phyloP scores from a whole-genome alignment of 2,797 vertebrate species.

The Sebastes elongatus region DNA sequence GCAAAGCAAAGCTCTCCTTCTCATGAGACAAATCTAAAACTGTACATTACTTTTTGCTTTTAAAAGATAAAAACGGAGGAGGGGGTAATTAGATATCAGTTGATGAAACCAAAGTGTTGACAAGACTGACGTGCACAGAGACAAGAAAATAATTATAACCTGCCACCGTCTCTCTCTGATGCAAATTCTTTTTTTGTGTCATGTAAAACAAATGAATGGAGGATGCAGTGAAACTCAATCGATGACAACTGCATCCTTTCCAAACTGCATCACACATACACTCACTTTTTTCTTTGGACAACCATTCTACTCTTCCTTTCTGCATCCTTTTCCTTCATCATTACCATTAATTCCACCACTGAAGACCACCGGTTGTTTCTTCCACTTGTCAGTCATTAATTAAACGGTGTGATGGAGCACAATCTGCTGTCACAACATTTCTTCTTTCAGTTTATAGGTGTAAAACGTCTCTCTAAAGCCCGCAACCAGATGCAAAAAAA shows the following conservation, averaged over 20 bases:
- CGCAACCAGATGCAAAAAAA: too few species aligned
- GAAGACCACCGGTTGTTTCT: background rate
- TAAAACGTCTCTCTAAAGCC: too few species aligned
- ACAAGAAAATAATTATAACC: conserved; percentile 13
- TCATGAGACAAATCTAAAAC: background rate
- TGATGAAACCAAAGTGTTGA: background rate
- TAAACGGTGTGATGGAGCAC: background rate
- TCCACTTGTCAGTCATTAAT: background rate
- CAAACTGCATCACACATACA: background rate
- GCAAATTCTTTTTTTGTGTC: conserved; percentile 6
- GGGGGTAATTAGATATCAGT: background rate
- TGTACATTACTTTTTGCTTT: background rate
- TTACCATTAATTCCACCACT: background rate
- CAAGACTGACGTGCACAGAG: background rate
- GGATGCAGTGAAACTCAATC: background rate
- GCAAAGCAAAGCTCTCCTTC: background rate
- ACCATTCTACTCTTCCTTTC: background rate
- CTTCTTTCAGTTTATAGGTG: too few species aligned
- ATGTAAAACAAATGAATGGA: conserved; percentile 5
- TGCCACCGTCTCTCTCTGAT: background rate
- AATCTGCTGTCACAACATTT: background rate
- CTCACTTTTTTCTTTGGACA: background rate
- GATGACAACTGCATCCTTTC: background rate
- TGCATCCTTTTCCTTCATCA: background rate
- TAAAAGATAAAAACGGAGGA: background rate